These are phyloP conservation scores for Eudyptes chrysolophus DNA, from an alignment of 2,113 vertebrate species.

Conservation along the genomic window DNA sequence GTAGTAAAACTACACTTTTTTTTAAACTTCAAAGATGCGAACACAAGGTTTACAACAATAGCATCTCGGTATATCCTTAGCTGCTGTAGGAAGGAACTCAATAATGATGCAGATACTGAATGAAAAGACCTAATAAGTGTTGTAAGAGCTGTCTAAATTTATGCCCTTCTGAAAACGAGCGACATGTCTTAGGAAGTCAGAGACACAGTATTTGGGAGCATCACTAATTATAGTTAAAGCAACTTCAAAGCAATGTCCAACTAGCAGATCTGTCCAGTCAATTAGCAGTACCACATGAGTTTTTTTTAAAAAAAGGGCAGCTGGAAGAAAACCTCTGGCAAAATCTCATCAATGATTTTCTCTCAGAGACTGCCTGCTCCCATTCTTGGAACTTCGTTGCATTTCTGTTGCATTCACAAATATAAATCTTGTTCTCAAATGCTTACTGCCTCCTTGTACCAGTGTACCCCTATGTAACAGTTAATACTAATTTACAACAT, in stretches of 20 bases:
- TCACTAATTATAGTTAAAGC: background rate
- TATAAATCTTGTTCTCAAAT: background rate
- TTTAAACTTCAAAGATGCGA: background rate
- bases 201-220: background rate
- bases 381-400: background rate
- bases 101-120: background rate
- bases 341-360: background rate
- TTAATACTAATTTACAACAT: background rate
- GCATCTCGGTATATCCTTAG: background rate
- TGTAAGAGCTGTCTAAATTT: background rate
- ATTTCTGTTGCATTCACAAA: conserved; percentile 21
- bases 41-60: background rate
- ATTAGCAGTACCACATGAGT: background rate
- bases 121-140: background rate
- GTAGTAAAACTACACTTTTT: background rate
- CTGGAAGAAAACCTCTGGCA: background rate
- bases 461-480: background rate
- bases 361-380: background rate
- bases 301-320: background rate
- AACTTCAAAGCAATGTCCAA: background rate
- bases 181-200: background rate
- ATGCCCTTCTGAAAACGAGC: background rate
- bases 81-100: background rate
- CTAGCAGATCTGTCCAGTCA: background rate
- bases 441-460: background rate